Conservation (phyloP, 2,113 vertebrate species). For the Heliornis fulica region DNA sequence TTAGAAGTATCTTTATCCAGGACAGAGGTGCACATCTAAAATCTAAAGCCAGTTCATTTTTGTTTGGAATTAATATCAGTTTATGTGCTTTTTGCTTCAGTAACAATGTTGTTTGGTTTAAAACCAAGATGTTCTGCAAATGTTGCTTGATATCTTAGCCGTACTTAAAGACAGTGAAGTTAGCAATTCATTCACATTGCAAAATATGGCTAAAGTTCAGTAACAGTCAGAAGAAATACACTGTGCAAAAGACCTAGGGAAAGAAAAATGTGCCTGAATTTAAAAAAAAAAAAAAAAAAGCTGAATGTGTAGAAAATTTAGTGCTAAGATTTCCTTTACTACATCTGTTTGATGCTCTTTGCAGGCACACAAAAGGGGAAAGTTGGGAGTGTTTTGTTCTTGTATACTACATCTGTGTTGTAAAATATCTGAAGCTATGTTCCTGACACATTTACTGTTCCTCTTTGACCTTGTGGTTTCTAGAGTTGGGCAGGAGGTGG, state of each 20-base stretch:
- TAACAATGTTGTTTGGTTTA: neutral
- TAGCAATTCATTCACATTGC: neutral
- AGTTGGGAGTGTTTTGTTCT: neutral
- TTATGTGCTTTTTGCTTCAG: neutral
- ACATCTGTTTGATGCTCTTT: neutral
- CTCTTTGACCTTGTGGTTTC: constrained; percentile 86
- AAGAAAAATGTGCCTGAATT: neutral
- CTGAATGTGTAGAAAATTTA: too few relatives aligned
- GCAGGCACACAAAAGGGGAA: neutral
- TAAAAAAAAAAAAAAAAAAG: too few relatives aligned
- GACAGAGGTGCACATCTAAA: neutral
- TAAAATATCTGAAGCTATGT: constrained; percentile 2
- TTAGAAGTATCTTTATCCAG: neutral
- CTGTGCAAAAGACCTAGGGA: neutral
- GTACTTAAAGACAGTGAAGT: neutral
- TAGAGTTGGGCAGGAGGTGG: constrained; percentile 82
- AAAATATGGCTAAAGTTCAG: neutral
- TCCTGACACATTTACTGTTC: constrained; percentile 66
- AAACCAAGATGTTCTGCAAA: neutral
- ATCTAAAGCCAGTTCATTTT: neutral
- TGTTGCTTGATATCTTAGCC: neutral
- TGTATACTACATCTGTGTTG: neutral
- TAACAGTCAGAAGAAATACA: neutral
- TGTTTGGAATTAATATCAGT: neutral
- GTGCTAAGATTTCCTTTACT: neutral